Evolutionary conservation across 2,113 vertebrate species (phyloP).

Genomic region (Syngnathus typhle): DNA sequence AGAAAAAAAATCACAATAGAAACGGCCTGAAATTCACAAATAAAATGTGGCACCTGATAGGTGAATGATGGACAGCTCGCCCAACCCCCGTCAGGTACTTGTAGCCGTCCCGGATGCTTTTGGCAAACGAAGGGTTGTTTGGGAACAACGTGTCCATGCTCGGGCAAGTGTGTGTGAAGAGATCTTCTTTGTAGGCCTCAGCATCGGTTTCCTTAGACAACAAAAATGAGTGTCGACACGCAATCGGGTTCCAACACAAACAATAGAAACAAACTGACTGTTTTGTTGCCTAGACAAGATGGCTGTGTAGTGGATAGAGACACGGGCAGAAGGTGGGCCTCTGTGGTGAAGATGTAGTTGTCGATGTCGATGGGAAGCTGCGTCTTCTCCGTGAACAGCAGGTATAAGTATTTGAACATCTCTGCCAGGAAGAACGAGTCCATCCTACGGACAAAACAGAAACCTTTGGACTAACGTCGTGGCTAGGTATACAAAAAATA

Average conservation of each 20-base stretch:
- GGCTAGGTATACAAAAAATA: not conserved
- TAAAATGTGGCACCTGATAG: conserved; percentile 55
- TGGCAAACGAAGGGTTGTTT: conserved; percentile 76
- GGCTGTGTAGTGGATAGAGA: conserved; percentile 83
- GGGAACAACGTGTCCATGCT: conserved; percentile 75
- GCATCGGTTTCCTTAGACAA: conserved; percentile 31
- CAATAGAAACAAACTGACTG: conserved; percentile 44
- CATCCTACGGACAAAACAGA: conserved; percentile 74
- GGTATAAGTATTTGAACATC: conserved; percentile 98
- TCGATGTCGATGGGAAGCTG: conserved; percentile 93
- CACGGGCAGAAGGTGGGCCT: conserved; percentile 92
- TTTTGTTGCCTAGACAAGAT: conserved; percentile 61
- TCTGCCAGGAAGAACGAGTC: conserved; percentile 98
- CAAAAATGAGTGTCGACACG: not conserved
- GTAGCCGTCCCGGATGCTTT: conserved; percentile 74
- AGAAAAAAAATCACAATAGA: not conserved
- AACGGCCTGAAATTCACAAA: not conserved
- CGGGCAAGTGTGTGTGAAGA: conserved; percentile 74
- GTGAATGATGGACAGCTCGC: conserved; percentile 53
- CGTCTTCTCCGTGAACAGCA: conserved; percentile 91
- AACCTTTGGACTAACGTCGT: not conserved
- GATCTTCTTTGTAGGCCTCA: conserved; percentile 53
- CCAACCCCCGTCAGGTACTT: conserved; percentile 77
- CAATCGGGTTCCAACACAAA: not conserved
- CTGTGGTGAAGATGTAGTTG: conserved; percentile 95